A percentile compares a stretch with the other conserved stretches of the same genome.
These are phyloP conservation scores for Metopia argyrocephala DNA, from an alignment of 2,888 invertebrate genomes.

Conservation along the genomic window DNA sequence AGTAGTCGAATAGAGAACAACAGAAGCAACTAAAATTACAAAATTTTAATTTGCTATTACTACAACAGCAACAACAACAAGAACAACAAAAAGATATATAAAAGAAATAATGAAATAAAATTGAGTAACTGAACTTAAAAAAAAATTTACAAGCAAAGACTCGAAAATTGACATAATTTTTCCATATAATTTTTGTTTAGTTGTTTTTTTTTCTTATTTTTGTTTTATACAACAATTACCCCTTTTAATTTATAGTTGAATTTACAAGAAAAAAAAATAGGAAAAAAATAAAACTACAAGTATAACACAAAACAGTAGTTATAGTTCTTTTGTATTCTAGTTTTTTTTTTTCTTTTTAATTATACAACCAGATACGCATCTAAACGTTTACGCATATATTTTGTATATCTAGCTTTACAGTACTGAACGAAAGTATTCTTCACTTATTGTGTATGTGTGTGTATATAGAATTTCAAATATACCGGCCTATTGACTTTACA, in stretches of 20 bases:
- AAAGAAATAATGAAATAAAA: conserved; percentile 43
- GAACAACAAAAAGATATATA: too few relatives aligned
- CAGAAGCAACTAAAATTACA: conserved; percentile 34
- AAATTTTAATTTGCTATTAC: conserved; percentile 51
- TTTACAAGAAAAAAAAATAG: too few relatives aligned
- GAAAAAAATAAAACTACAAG: neutral
- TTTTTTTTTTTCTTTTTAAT: too few relatives aligned
- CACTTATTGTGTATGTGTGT: too few relatives aligned
- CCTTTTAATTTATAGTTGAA: conserved; percentile 31
- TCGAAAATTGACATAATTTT: conserved; percentile 48
- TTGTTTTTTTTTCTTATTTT: neutral
- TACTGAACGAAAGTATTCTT: neutral
- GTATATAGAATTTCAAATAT: too few relatives aligned
- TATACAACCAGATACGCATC: conserved; percentile 54
- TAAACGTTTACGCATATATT: conserved; percentile 46
- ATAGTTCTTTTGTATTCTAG: conserved; percentile 33
- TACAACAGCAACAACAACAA: neutral
- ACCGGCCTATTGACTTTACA: too few relatives aligned
- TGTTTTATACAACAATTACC: conserved; percentile 1
- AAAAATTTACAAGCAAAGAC: neutral
- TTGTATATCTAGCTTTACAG: neutral
- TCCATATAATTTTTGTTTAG: neutral
- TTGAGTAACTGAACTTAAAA: neutral
- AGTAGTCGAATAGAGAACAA: conserved; percentile 10
- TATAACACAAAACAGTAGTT: conserved; percentile 45